Conservation (phyloP, 1,140 invertebrate species). For the Scylla paramamosain region DNA sequence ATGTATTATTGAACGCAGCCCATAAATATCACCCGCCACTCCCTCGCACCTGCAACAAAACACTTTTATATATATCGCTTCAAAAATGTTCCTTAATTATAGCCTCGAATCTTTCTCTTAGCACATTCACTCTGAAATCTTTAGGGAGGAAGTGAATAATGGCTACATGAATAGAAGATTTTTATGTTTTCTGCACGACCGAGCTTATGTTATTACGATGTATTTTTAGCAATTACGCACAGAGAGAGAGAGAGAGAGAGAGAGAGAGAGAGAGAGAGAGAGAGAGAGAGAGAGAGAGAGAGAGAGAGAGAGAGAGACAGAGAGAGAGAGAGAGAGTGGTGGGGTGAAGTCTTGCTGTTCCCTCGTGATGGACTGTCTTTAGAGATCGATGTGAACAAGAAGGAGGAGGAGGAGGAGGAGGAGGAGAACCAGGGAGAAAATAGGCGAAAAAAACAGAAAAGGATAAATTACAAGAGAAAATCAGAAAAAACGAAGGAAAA, state of each 20-base stretch:
- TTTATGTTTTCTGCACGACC: not conserved
- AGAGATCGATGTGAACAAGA: not conserved
- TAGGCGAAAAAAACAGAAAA: not conserved
- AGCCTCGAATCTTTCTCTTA: not conserved
- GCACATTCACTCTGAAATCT: not conserved
- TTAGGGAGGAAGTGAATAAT: not conserved
- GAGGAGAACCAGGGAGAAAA: not conserved
- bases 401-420: not conserved
- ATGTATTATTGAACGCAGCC: no score
- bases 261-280: not conserved
- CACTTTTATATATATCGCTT: not conserved
- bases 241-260: conserved; percentile 20
- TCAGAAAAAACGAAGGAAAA: not conserved
- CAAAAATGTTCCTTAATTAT: not conserved
- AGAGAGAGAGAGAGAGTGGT: not conserved
- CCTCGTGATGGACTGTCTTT: not conserved
- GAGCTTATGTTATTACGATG: not conserved
- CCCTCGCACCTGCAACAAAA: not conserved
- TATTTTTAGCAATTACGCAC: not conserved
- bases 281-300: conserved; percentile 20
- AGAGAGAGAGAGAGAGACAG: conserved; percentile 7
- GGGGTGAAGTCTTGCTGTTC: not conserved
- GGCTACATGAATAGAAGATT: not conserved
- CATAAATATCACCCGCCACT: not conserved
- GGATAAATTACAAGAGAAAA: not conserved